Evolutionary conservation across 2,888 invertebrate species (phyloP).

Genomic region (Imbricaverruca yamaguchii): DNA sequence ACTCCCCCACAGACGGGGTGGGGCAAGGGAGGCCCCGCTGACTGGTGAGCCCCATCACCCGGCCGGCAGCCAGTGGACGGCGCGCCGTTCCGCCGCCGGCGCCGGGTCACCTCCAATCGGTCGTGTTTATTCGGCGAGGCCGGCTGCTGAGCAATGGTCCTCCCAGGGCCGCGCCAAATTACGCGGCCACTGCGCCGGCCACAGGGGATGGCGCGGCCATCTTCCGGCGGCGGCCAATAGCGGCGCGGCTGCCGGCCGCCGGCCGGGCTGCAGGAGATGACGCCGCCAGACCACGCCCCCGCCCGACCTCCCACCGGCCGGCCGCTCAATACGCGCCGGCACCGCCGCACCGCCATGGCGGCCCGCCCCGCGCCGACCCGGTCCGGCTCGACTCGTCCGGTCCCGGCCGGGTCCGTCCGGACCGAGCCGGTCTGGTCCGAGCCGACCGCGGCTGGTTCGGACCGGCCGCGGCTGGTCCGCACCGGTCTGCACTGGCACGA

Average conservation of each 20-base stretch:
- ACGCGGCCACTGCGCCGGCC: neutral
- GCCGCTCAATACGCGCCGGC: neutral
- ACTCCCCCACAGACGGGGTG: no score
- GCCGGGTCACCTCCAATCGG: neutral
- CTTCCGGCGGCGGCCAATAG: neutral
- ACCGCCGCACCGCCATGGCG: neutral
- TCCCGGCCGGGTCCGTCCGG: no score
- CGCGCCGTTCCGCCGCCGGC: neutral
- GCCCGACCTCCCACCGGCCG: neutral
- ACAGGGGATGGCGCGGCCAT: slow-evolving; percentile 5
- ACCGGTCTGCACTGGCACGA: no score
- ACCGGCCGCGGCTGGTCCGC: no score
- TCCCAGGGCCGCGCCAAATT: neutral
- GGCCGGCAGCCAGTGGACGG: neutral
- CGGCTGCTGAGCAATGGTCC: neutral
- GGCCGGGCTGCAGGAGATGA: neutral
- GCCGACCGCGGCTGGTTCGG: no score
- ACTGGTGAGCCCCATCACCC: no score
- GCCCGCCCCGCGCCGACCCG: neutral
- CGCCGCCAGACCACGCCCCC: slow-evolving; percentile 9
- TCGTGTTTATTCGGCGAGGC: neutral
- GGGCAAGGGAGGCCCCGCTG: no score
- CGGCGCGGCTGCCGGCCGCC: neutral
- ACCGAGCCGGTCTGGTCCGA: no score
- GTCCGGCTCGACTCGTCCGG: no score